Conservation (phyloP, 2,113 vertebrate genomes). For the Barnardius zonarius region DNA sequence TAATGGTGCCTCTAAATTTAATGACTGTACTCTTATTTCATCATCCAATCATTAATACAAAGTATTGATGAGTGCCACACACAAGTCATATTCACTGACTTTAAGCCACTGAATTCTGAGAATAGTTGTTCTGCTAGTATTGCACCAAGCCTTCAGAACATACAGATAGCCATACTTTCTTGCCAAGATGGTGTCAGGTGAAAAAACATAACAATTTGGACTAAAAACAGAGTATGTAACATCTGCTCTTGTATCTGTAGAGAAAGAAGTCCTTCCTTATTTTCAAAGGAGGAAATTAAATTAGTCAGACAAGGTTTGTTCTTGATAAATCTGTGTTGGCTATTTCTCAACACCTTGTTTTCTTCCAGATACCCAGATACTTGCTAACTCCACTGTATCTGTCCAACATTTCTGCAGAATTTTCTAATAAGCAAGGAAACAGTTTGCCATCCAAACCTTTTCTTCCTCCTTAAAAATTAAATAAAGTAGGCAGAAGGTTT, state of each 20-base stretch:
- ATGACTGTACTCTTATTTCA: neutral
- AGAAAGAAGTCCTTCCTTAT: neutral
- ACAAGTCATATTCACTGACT: neutral
- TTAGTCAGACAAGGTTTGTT: neutral
- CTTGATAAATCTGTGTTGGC: neutral
- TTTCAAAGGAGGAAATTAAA: neutral
- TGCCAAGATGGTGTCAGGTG: neutral
- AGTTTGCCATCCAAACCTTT: neutral
- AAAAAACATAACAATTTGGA: neutral
- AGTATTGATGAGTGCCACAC: neutral
- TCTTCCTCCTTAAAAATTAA: neutral
- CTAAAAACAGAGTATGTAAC: neutral
- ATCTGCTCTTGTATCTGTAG: neutral
- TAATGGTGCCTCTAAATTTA: neutral
- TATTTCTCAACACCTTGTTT: neutral
- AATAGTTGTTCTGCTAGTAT: neutral
- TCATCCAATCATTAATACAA: neutral
- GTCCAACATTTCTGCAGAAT: neutral
- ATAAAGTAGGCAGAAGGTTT: neutral
- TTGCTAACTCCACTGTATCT: neutral
- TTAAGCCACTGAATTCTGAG: neutral
- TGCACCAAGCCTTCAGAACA: neutral
- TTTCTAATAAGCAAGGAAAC: neutral
- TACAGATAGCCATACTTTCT: neutral
- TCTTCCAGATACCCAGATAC: neutral